A percentile compares a stretch with the other conserved stretches of the same genome.
phyloP scores from a whole-genome alignment of 2,113 vertebrate species.

The Seriola aureovittata region DNA sequence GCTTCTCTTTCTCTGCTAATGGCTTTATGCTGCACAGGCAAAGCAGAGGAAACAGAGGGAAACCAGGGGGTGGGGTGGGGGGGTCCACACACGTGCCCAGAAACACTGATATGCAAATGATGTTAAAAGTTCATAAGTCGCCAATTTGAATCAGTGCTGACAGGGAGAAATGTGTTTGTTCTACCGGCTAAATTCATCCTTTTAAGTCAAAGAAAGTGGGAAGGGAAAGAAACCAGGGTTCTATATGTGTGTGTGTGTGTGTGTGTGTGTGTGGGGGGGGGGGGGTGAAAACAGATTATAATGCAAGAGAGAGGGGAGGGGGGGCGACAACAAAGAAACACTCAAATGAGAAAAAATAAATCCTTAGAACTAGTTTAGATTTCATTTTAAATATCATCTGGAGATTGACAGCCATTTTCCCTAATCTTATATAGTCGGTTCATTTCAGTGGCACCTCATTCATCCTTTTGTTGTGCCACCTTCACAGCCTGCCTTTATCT shows the following conservation, averaged over 20 bases:
- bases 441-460: conserved; percentile 45
- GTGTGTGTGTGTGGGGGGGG: too few relatives aligned
- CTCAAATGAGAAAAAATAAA: neutral
- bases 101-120: conserved; percentile 20
- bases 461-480: conserved; percentile 55
- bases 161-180: neutral
- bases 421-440: conserved; percentile 40
- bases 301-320: neutral
- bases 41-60: conserved; percentile 11
- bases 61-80: too few relatives aligned
- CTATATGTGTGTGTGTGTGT: too few relatives aligned
- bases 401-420: conserved; percentile 53
- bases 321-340: conserved; percentile 8
- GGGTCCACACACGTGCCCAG: too few relatives aligned
- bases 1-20: conserved; percentile 44
- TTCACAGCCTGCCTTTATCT: conserved; percentile 51
- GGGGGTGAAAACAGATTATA: neutral
- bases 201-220: conserved; percentile 3
- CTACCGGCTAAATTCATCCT: conserved; percentile 36
- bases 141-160: conserved; percentile 4
- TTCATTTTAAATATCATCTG: conserved; percentile 26
- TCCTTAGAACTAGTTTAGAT: neutral
- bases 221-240: neutral
- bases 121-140: conserved; percentile 30
- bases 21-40: conserved; percentile 39